These are phyloP conservation scores for Sander vitreus DNA, from an alignment of 2,113 vertebrate species.

Conservation along the genomic window DNA sequence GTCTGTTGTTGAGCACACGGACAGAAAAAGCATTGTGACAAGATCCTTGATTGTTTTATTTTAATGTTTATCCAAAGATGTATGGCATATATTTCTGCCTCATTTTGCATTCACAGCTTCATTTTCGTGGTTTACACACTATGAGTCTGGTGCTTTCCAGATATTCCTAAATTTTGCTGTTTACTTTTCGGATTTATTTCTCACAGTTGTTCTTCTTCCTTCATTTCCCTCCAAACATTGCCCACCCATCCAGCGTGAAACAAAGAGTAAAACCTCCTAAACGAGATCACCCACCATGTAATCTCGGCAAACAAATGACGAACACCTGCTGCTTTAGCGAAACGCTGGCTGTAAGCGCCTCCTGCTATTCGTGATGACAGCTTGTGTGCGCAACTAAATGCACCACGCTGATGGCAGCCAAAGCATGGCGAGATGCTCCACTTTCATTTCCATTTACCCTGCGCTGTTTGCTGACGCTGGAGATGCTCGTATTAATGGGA, in stretches of 20 bases:
- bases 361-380: conserved; percentile 62
- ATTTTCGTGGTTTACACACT: not conserved
- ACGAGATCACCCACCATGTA: conserved; percentile 77
- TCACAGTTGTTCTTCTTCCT: conserved; percentile 53
- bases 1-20: not conserved
- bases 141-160: conserved; percentile 20
- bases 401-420: conserved; percentile 60
- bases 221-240: conserved; percentile 69
- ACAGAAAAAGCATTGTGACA: conserved; percentile 1
- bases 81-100: not conserved
- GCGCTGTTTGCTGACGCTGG: conserved; percentile 61
- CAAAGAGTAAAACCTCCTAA: conserved; percentile 74
- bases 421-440: conserved; percentile 35
- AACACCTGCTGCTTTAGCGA: conserved; percentile 64
- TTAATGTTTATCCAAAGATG: not conserved
- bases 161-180: conserved; percentile 39
- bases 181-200: conserved; percentile 54
- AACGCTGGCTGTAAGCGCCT: conserved; percentile 52
- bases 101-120: not conserved
- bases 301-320: conserved; percentile 78
- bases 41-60: conserved; percentile 14
- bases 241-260: conserved; percentile 69
- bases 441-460: conserved; percentile 68
- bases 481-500: conserved; percentile 67
- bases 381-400: conserved; percentile 64